phyloP scores from a whole-genome alignment of 2,888 invertebrate species.

The Doris montereyensis region DNA sequence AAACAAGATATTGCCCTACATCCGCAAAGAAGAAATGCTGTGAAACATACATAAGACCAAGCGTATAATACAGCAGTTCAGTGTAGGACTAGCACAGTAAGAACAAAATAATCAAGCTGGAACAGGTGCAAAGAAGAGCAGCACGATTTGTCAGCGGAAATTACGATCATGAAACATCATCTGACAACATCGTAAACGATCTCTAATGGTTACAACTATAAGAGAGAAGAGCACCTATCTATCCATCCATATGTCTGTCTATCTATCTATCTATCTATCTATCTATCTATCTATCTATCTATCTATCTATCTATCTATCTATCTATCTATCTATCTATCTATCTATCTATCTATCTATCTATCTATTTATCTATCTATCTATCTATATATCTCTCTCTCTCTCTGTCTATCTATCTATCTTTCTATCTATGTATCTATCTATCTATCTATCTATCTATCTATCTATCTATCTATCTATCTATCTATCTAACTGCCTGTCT shows the following conservation, averaged over 20 bases:
- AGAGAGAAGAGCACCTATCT: too few relatives aligned
- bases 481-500: not conserved
- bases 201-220: too few relatives aligned
- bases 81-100: too few relatives aligned
- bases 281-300: not conserved
- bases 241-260: not conserved
- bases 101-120: too few relatives aligned
- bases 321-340: not conserved
- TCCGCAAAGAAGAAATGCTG: too few relatives aligned
- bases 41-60: too few relatives aligned
- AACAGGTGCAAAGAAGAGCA: too few relatives aligned
- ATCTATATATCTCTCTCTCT: not conserved
- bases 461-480: not conserved
- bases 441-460: not conserved
- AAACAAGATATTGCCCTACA: too few relatives aligned
- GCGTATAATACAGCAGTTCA: too few relatives aligned
- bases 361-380: not conserved
- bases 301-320: not conserved
- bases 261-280: not conserved
- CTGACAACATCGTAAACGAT: too few relatives aligned
- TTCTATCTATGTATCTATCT: not conserved
- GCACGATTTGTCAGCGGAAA: too few relatives aligned
- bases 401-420: not conserved
- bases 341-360: not conserved
- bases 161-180: too few relatives aligned